Evolutionary conservation across 2,113 vertebrate species (phyloP), one percentile per base, ranked within the genome.

Genomic region (Hymenochirus boettgeri): DNA sequence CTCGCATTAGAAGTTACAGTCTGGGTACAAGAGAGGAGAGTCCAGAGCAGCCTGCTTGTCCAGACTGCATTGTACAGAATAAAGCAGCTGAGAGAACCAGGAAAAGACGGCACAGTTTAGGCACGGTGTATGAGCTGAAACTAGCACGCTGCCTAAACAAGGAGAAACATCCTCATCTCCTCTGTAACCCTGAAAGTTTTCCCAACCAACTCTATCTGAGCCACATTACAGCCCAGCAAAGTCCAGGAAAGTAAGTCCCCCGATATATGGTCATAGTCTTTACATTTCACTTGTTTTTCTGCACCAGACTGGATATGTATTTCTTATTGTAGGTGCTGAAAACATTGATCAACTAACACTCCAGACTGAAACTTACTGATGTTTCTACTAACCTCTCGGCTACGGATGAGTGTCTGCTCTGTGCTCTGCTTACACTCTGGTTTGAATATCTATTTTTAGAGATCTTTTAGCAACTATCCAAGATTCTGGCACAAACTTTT

Each of bases 21-120:
- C 25, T 19, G 26, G 26, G 52, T 2, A 19, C 8, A 3, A 2
- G 3, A 17, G 52, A 27, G 7, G 52, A 31, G 26, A 55, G 52
- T 18, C 4, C 26, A 12, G 15, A 55, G 25, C 13, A n/a, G 3
- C 5, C 51, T 27, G 8, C 39, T 15, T 42, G 39, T 17, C 39
- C 39, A 5, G 5, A 42, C 26, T 10, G 26, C 26, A 17, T 11
- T 19, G 52, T 8, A 24, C 50, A 25, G 15, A 22, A 12, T 12
- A 52, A 17, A 19, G 52, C 7, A 19, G 17, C 15, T 17, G 2
- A 3, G 2, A 42, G 13, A 10, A 22, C 18, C 53, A 62, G 74
- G 62, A 79, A 24, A 65, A 88, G 93, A 3, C 81, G 93, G 1
- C 92, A 95, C 80, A 95, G 92, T 0, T 87, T 94, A 69, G 88